Percentiles rank a stretch among this genome's conserved stretches.
Conservation (phyloP, 2,797 vertebrate genomes). For the Sebastes vulpes region DNA sequence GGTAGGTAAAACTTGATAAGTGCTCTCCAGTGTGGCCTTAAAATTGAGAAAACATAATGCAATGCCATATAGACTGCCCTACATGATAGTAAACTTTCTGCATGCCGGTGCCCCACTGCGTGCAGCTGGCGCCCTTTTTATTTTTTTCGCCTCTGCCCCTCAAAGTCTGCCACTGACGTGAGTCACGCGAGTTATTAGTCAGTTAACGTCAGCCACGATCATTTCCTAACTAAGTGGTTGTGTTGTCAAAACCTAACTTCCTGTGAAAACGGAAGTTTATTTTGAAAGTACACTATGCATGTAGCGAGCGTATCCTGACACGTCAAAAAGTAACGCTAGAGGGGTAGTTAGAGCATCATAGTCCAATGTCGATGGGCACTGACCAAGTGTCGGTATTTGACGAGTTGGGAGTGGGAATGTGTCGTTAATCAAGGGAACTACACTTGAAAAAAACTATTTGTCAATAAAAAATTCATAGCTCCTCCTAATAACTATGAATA, state of each 20-base stretch:
- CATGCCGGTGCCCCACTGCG: no score
- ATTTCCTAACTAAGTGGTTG: neutral
- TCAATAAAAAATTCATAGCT: neutral
- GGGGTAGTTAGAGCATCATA: neutral
- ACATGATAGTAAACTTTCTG: no score
- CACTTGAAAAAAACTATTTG: neutral
- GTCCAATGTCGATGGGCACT: neutral
- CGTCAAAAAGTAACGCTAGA: neutral
- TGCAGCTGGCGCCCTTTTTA: no score
- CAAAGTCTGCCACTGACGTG: no score
- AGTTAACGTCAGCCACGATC: neutral
- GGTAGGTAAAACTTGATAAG: no score
- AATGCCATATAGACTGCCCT: no score
- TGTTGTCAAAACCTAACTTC: no score
- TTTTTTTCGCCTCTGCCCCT: no score
- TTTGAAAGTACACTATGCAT: neutral
- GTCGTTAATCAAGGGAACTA: neutral
- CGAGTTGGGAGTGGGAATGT: neutral
- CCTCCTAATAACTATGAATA: neutral
- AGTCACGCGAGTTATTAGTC: neutral
- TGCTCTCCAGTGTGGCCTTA: no score
- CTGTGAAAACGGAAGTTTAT: neutral
- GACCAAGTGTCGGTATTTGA: accelerated
- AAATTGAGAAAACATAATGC: no score
- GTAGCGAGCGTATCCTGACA: neutral